A percentile compares a stretch with the other conserved stretches of the same genome.
These are phyloP conservation scores for Drosophila mettleri DNA, from an alignment of 2,888 invertebrate species.

Conservation along the genomic window DNA sequence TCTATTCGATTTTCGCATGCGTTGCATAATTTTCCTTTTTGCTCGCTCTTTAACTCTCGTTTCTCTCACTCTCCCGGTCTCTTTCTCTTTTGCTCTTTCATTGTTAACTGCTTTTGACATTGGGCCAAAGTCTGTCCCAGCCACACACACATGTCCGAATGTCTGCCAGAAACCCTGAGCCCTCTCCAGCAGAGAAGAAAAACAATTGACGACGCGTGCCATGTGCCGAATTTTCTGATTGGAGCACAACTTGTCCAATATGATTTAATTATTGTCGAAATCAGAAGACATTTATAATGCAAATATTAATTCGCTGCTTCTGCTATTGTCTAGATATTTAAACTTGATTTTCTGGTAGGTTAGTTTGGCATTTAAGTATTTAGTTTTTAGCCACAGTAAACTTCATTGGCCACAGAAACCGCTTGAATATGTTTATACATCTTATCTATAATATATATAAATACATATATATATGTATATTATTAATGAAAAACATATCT, in stretches of 20 bases:
- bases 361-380: not conserved
- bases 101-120: constrained; percentile 35
- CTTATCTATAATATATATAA: not conserved
- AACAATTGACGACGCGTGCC: constrained; percentile 27
- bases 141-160: constrained; percentile 5
- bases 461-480: not conserved
- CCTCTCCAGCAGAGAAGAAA: constrained; percentile 15
- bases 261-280: not conserved
- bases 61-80: constrained; percentile 3
- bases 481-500: not conserved
- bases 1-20: constrained; percentile 30
- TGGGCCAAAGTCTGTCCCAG: constrained; percentile 22
- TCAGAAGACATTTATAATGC: not conserved
- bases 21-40: constrained; percentile 47
- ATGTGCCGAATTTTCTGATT: constrained; percentile 3
- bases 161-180: constrained; percentile 38
- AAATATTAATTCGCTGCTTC: not conserved
- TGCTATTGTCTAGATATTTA: too few species aligned
- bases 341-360: not conserved
- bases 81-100: constrained; percentile 2
- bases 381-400: not conserved
- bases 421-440: not conserved
- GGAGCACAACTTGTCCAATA: not conserved
- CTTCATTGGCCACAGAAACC: not conserved
- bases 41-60: constrained; percentile 5